Conservation (phyloP, 2,888 invertebrate genomes). For the Clostera curtula region DNA sequence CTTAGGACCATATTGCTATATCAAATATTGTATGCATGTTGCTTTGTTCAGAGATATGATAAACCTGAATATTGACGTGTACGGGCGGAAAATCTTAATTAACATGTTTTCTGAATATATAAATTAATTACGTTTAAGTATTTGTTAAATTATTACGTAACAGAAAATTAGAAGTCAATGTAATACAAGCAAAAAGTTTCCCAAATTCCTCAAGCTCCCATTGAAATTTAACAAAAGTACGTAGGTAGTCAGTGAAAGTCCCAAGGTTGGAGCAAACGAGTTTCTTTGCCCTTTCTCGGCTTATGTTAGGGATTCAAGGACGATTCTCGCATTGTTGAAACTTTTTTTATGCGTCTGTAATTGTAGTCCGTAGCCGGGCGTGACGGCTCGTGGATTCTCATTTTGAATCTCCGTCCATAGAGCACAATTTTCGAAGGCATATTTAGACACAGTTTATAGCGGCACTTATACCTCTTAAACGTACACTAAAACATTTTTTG, state of each 20-base stretch:
- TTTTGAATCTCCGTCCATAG: constrained; percentile 44
- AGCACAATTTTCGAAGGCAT: constrained; percentile 30
- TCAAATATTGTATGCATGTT: constrained; percentile 1
- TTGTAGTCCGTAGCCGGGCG: constrained; percentile 55
- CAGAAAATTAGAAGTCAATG: background rate
- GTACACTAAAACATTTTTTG: constrained; percentile 32
- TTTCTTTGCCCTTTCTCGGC: constrained; percentile 72
- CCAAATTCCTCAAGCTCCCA: constrained; percentile 4
- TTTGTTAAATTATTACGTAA: too few relatives aligned
- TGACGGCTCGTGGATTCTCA: constrained; percentile 46
- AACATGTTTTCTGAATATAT: too few relatives aligned
- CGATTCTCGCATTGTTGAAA: constrained; percentile 62
- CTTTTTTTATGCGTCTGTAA: constrained; percentile 68
- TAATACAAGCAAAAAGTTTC: background rate
- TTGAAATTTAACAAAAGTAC: constrained; percentile 37
- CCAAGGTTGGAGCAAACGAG: constrained; percentile 66
- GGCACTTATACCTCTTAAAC: constrained; percentile 31
- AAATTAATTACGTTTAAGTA: too few relatives aligned
- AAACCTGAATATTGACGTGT: too few relatives aligned
- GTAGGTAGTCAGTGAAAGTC: constrained; percentile 72
- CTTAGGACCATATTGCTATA: constrained; percentile 23
- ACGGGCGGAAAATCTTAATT: too few relatives aligned
- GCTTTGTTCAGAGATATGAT: too few relatives aligned
- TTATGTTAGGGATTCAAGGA: constrained; percentile 71
- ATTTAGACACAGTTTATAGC: constrained; percentile 35